phyloP scores from a whole-genome alignment of 2,888 invertebrate genomes.

The Hedychridium roseum region DNA sequence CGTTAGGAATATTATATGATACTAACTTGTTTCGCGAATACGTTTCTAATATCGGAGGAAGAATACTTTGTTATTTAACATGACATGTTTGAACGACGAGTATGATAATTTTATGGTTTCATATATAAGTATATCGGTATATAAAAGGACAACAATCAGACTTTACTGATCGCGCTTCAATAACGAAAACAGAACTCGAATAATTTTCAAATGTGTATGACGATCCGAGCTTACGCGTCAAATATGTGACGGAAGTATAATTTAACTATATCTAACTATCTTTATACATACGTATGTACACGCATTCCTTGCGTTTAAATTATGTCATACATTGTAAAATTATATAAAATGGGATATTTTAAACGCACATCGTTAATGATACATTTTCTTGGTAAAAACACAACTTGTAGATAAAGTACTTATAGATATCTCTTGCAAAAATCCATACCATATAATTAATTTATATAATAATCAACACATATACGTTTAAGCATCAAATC shows the following conservation, averaged over 20 bases:
- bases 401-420: not conserved
- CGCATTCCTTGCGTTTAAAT: constrained; percentile 29
- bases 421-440: too few species aligned
- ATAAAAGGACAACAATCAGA: constrained; percentile 12
- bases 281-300: constrained; percentile 39
- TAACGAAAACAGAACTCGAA: constrained; percentile 14
- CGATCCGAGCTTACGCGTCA: constrained; percentile 12
- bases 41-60: constrained; percentile 11
- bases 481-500: constrained; percentile 1
- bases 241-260: too few species aligned
- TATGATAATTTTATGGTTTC: constrained; percentile 11
- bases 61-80: constrained; percentile 15
- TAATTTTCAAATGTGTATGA: constrained; percentile 13
- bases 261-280: constrained; percentile 22
- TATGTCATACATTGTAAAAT: constrained; percentile 23
- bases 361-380: constrained; percentile 11
- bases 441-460: too few species aligned
- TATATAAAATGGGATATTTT: constrained; percentile 21
- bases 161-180: constrained; percentile 9
- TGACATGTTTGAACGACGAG: constrained; percentile 15
- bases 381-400: constrained; percentile 4
- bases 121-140: constrained; percentile 18
- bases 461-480: not conserved
- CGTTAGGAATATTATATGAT: too few species aligned
- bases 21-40: too few species aligned